Percentiles rank a stretch among this genome's conserved stretches.
Evolutionary conservation across 2,113 vertebrate species (phyloP).

Genomic region (Melanerpes formicivorus): DNA sequence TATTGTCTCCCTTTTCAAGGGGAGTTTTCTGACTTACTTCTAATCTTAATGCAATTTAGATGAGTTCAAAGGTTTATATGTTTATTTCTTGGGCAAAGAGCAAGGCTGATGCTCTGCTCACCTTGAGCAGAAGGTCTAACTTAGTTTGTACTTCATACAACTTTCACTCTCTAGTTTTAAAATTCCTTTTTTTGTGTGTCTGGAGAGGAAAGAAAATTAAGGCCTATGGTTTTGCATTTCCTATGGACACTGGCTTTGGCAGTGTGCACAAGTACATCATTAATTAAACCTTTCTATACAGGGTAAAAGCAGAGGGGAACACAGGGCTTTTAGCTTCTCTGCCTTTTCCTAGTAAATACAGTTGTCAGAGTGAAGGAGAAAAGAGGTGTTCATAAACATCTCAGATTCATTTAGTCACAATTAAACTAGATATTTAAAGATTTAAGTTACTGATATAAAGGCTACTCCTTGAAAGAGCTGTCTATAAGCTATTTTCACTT

Average conservation of each 20-base stretch:
- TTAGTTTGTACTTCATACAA: not conserved
- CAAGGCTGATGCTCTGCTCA: not conserved
- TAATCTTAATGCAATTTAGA: not conserved
- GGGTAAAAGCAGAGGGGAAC: not conserved
- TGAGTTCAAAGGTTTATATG: not conserved
- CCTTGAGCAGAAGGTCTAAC: not conserved
- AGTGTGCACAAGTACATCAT: not conserved
- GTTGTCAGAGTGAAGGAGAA: not conserved
- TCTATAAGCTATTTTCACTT: slow-evolving; percentile 9
- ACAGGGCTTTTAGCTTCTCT: not conserved
- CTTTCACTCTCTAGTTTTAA: not conserved
- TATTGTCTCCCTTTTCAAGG: not conserved
- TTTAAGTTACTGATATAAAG: not conserved
- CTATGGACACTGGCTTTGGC: not conserved
- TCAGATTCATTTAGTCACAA: slow-evolving; percentile 7
- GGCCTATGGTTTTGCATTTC: not conserved
- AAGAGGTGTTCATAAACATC: not conserved
- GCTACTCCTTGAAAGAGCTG: not conserved
- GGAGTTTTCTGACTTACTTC: not conserved
- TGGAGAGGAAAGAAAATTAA: not conserved
- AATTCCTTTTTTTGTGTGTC: not conserved
- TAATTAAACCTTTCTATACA: not conserved
- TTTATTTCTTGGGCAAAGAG: not conserved
- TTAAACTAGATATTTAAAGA: not conserved
- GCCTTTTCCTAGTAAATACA: not conserved